Percentiles rank a stretch among this genome's conserved stretches.
phyloP scores from a whole-genome alignment of 1,140 invertebrate genomes.

The Halictus rubicundus region DNA sequence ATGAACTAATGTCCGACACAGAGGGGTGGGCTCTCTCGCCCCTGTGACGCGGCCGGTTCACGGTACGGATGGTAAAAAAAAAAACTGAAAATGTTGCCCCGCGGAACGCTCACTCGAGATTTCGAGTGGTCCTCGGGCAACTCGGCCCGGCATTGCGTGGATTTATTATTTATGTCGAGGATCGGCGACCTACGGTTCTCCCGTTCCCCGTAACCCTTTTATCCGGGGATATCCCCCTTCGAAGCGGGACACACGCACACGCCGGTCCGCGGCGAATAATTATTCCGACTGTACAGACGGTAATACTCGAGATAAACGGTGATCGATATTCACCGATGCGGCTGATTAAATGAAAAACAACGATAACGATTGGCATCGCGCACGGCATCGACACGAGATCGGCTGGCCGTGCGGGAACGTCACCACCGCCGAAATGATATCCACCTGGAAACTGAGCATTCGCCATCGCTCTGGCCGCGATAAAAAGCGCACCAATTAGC shows the following conservation, averaged over 20 bases:
- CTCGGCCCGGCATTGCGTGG: slow-evolving; percentile 8
- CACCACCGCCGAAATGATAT: background rate
- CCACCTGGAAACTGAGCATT: background rate
- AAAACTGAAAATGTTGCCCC: slow-evolving; percentile 53
- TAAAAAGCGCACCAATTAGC: too few relatives aligned
- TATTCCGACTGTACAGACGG: slow-evolving; percentile 13
- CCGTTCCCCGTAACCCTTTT: background rate
- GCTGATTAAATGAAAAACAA: slow-evolving; percentile 36
- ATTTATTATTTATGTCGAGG: slow-evolving; percentile 40
- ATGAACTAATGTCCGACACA: slow-evolving; percentile 28
- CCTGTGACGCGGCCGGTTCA: background rate
- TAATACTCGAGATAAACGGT: slow-evolving; percentile 10
- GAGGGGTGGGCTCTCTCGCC: background rate
- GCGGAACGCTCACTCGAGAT: slow-evolving; percentile 39
- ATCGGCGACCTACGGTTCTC: background rate
- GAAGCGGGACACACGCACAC: background rate
- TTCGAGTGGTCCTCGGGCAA: slow-evolving; percentile 33
- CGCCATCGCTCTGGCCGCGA: too few relatives aligned
- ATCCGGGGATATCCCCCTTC: background rate
- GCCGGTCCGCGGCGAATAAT: slow-evolving; percentile 3
- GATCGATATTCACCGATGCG: slow-evolving; percentile 28
- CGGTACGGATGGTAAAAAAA: background rate
- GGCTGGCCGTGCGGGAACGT: background rate
- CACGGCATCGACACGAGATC: background rate
- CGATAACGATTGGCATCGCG: slow-evolving; percentile 34